Evolutionary conservation across 2,888 invertebrate genomes (phyloP).

Genomic region (Thera obeliscata): DNA sequence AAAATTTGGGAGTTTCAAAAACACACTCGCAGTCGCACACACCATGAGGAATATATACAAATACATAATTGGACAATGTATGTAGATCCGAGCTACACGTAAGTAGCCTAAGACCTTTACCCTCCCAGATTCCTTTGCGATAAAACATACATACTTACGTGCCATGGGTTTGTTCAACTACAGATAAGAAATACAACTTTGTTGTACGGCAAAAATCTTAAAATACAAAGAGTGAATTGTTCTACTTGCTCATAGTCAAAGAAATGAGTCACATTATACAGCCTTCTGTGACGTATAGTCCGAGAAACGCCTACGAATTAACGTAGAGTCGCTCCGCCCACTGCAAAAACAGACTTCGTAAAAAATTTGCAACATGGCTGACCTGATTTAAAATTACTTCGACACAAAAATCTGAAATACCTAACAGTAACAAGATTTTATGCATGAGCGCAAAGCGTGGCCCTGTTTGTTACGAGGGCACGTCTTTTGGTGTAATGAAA

Average conservation of each 20-base stretch:
- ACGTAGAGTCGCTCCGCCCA: slow-evolving; percentile 74
- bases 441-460: too few species aligned
- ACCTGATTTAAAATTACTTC: slow-evolving; percentile 26
- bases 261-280: slow-evolving; percentile 70
- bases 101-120: slow-evolving; percentile 31
- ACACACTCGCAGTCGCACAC: too few species aligned
- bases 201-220: background rate
- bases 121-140: slow-evolving; percentile 32
- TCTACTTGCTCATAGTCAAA: slow-evolving; percentile 43
- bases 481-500: too few species aligned
- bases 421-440: too few species aligned
- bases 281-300: slow-evolving; percentile 65
- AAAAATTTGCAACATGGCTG: slow-evolving; percentile 59
- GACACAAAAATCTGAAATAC: background rate
- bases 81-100: background rate
- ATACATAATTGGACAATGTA: slow-evolving; percentile 2
- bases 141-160: slow-evolving; percentile 21
- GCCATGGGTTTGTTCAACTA: slow-evolving; percentile 9
- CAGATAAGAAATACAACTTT: background rate
- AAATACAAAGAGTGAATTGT: background rate
- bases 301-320: slow-evolving; percentile 71
- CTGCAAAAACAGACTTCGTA: slow-evolving; percentile 61
- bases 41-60: background rate
- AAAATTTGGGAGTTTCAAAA: too few species aligned
- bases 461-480: too few species aligned